Conservation (phyloP, 2,888 invertebrate species). For the Conomelus anceps region DNA sequence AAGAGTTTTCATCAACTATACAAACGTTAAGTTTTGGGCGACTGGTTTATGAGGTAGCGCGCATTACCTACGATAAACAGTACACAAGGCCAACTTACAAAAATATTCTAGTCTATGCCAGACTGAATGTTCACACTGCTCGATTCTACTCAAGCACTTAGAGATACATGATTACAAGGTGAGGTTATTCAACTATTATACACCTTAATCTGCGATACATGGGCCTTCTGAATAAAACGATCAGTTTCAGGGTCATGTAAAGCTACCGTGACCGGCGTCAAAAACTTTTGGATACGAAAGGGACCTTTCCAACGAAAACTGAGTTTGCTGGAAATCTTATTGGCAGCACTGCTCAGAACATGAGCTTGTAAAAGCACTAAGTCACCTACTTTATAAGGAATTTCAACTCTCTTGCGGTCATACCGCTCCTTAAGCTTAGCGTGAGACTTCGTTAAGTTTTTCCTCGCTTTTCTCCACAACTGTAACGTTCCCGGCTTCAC, state of each 20-base stretch:
- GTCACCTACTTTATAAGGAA: neutral
- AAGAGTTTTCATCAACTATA: no score
- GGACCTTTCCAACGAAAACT: neutral
- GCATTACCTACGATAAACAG: no score
- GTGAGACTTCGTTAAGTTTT: neutral
- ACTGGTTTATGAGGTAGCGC: no score
- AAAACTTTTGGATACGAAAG: neutral
- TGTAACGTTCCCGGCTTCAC: neutral
- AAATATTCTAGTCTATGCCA: no score
- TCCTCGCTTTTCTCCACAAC: neutral
- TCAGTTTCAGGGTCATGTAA: neutral
- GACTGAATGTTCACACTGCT: no score
- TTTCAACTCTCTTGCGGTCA: neutral
- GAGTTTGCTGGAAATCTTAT: neutral
- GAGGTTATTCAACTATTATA: no score
- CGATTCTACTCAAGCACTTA: no score
- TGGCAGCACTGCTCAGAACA: neutral
- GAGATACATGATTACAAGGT: no score
- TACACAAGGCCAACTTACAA: no score
- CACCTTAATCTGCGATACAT: no score
- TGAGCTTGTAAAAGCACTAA: neutral
- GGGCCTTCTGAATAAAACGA: no score
- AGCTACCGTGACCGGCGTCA: neutral
- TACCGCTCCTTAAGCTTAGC: neutral
- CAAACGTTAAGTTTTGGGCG: no score